A percentile compares a stretch with the other conserved stretches of the same genome.
Conservation (phyloP, 1,140 invertebrate species). For the Drosophila pallidifrons region DNA sequence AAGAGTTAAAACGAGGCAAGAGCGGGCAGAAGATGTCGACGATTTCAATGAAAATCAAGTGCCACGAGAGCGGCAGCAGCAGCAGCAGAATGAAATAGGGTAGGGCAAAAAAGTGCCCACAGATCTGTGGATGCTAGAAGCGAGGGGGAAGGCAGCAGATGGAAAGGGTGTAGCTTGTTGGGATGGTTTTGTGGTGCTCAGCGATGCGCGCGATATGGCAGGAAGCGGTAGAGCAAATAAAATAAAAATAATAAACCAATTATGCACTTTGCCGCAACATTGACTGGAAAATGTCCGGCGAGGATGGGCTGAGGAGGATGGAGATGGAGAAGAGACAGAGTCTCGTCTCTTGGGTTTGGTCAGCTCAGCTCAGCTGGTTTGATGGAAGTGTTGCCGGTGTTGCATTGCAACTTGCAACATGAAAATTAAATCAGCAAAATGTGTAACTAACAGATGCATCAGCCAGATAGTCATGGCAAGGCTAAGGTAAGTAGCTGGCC, state of each 20-base stretch:
- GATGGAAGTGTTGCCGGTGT: slow-evolving; percentile 58
- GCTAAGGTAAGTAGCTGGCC: slow-evolving; percentile 65
- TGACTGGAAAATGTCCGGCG: slow-evolving; percentile 48
- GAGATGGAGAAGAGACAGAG: background rate
- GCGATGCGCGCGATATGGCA: slow-evolving; percentile 80
- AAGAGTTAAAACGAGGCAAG: slow-evolving; percentile 27
- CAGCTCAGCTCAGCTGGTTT: slow-evolving; percentile 59
- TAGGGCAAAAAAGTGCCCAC: slow-evolving; percentile 62
- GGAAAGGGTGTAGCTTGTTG: slow-evolving; percentile 11
- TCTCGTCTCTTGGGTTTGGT: slow-evolving; percentile 43
- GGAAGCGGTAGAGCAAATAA: slow-evolving; percentile 76
- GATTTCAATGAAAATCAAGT: slow-evolving; percentile 78
- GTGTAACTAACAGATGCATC: slow-evolving; percentile 77
- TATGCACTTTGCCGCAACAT: slow-evolving; percentile 84
- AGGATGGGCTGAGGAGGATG: too few species aligned
- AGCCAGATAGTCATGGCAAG: slow-evolving; percentile 63
- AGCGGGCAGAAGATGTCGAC: slow-evolving; percentile 30
- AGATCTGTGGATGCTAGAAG: slow-evolving; percentile 12
- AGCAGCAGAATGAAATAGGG: slow-evolving; percentile 44
- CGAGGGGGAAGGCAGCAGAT: background rate
- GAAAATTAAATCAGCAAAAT: slow-evolving; percentile 81
- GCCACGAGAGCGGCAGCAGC: slow-evolving; percentile 58
- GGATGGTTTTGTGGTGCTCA: slow-evolving; percentile 53
- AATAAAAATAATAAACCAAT: slow-evolving; percentile 82
- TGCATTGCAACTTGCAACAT: slow-evolving; percentile 57